Evolutionary conservation across 2,888 invertebrate species (phyloP).

Genomic region (Augochlorella aurata): DNA sequence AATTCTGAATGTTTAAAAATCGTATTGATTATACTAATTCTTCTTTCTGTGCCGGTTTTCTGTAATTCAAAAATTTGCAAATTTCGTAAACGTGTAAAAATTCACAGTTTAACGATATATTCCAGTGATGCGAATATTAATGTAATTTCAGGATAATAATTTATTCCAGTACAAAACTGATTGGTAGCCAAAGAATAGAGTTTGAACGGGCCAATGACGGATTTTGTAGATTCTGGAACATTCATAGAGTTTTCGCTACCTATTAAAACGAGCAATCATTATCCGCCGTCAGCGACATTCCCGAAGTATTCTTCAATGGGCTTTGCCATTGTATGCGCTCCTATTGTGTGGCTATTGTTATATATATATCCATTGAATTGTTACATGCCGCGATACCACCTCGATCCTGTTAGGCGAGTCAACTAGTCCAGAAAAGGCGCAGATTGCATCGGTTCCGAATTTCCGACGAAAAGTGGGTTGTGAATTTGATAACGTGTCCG

Average conservation of each 20-base stretch:
- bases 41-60: background rate
- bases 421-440: background rate
- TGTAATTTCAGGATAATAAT: background rate
- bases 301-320: constrained; percentile 6
- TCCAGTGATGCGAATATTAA: too few relatives aligned
- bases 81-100: too few relatives aligned
- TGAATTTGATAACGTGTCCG: background rate
- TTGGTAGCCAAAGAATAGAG: background rate
- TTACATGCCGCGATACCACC: background rate
- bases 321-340: background rate
- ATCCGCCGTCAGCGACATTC: background rate
- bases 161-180: background rate
- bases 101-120: too few relatives aligned
- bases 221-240: background rate
- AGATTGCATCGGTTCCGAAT: background rate
- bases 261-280: background rate
- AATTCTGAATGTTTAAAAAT: background rate
- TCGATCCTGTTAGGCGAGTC: background rate
- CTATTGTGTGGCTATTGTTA: background rate
- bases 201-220: background rate
- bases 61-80: background rate
- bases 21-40: background rate
- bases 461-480: background rate
- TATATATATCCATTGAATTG: background rate
- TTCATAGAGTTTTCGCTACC: background rate